Conservation (phyloP, 30 jellyfish, hydroid and myxozoan genomes). For the Cassiopea andromeda region DNA sequence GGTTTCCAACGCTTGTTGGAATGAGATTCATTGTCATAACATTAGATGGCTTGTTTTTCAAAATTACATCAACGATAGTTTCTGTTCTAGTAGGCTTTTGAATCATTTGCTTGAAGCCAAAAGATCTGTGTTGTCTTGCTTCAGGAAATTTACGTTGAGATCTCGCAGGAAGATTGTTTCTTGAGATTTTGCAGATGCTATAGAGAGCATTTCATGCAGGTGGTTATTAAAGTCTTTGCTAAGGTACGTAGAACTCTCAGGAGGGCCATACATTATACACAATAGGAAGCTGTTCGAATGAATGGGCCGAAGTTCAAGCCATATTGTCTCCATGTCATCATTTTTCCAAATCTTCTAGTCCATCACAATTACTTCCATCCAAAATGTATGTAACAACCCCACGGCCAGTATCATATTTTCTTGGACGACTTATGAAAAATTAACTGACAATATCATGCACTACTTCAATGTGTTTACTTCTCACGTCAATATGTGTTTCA, state of each 20-base stretch:
- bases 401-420: conserved; percentile 44
- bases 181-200: conserved; percentile 39
- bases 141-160: conserved; percentile 64
- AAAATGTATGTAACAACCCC: conserved; percentile 56
- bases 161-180: conserved; percentile 78
- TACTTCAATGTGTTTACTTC: conserved; percentile 29
- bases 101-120: conserved; percentile 61
- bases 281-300: conserved; percentile 59
- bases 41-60: conserved; percentile 18
- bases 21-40: conserved; percentile 2
- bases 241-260: conserved; percentile 59
- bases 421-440: conserved; percentile 40
- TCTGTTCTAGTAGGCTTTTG: conserved; percentile 66
- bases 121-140: conserved; percentile 65
- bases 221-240: conserved; percentile 66
- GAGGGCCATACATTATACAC: conserved; percentile 73
- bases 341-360: conserved; percentile 38
- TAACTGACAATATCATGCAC: conserved; percentile 39
- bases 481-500: conserved; percentile 54
- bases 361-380: conserved; percentile 36
- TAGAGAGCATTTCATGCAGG: conserved; percentile 42
- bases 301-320: conserved; percentile 72
- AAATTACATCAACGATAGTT: conserved; percentile 66
- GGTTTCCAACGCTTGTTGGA: conserved; percentile 36
- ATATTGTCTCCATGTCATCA: conserved; percentile 34